These are phyloP conservation scores for Metallyticus violacea DNA, from an alignment of 2,888 invertebrate genomes.

Conservation along the genomic window DNA sequence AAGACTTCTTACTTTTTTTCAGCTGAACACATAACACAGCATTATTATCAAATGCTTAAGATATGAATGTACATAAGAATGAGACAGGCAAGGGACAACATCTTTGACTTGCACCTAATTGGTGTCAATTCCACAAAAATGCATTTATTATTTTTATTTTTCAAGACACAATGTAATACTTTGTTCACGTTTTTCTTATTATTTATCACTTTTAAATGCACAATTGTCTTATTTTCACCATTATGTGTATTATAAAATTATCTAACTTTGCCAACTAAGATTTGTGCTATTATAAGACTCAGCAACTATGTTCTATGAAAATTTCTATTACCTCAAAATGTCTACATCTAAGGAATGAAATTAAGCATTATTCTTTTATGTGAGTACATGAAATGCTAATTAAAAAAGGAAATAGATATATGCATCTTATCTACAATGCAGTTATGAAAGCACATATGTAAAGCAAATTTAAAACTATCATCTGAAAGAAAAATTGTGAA, in stretches of 20 bases:
- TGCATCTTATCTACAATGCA: not conserved
- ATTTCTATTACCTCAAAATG: not conserved
- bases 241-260: not conserved
- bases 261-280: not conserved
- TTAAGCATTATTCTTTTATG: not conserved
- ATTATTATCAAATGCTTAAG: not conserved
- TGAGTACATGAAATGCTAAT: not conserved
- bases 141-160: not conserved
- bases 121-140: not conserved
- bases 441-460: not conserved
- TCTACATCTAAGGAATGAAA: not conserved
- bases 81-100: not conserved
- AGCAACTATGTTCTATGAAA: not conserved
- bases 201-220: not conserved
- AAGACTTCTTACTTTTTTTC: not conserved
- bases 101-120: not conserved
- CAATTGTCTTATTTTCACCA: not conserved
- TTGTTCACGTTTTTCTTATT: constrained; percentile 6
- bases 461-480: not conserved
- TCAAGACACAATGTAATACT: constrained; percentile 2
- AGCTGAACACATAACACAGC: constrained; percentile 5
- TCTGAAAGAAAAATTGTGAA: not conserved
- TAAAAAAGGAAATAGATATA: not conserved
- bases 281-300: not conserved
- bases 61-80: not conserved